Evolutionary conservation across 2,888 invertebrate species (phyloP).

Genomic region (Cryptocephalus moraei): DNA sequence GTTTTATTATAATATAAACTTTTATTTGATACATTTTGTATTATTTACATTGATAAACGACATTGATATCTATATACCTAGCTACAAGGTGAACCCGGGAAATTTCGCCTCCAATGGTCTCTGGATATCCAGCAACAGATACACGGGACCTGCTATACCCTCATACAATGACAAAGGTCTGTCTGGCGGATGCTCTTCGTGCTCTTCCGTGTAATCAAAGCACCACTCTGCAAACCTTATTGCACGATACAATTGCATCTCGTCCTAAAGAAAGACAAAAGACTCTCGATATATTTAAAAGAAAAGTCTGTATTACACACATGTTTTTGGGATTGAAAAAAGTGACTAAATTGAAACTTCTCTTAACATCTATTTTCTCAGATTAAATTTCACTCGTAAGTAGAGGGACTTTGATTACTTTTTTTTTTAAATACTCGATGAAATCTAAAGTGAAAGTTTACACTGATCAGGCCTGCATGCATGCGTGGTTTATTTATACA

Average conservation of each 20-base stretch:
- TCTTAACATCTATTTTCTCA: too few species aligned
- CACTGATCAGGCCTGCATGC: too few species aligned
- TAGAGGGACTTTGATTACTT: too few species aligned
- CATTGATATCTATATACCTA: too few species aligned
- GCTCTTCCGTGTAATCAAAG: conserved; percentile 54
- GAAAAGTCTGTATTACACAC: not conserved
- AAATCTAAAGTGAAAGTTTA: too few species aligned
- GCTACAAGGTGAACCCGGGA: conserved; percentile 48
- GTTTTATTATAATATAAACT: not conserved
- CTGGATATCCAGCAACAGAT: conserved; percentile 60
- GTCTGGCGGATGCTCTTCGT: conserved; percentile 63
- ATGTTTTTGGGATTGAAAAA: not conserved
- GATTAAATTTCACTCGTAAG: too few species aligned
- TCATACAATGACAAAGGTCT: conserved; percentile 76
- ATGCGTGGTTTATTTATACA: too few species aligned
- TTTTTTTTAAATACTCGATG: too few species aligned
- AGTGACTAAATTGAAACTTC: not conserved
- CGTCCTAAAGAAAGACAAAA: conserved; percentile 43
- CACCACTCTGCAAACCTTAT: conserved; percentile 76
- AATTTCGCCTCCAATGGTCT: conserved; percentile 58
- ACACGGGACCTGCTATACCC: conserved; percentile 69
- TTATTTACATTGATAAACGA: not conserved
- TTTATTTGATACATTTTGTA: not conserved
- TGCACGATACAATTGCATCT: conserved; percentile 63
- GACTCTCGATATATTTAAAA: not conserved